A percentile compares a stretch with the other conserved stretches of the same genome.
These are phyloP conservation scores for Biston stratarius DNA, from an alignment of 2,888 invertebrate species.

Conservation along the genomic window DNA sequence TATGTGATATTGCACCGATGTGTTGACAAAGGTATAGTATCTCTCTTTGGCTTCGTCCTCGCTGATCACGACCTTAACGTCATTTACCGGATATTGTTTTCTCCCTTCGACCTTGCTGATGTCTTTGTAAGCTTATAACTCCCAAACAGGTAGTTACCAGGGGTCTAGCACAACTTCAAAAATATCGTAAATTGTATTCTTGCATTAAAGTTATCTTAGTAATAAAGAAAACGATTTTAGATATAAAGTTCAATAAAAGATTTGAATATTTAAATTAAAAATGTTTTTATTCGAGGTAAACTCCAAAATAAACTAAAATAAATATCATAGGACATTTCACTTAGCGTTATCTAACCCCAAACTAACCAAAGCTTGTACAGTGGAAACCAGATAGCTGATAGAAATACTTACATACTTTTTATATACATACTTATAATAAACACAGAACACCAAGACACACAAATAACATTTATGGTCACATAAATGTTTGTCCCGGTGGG, in stretches of 20 bases:
- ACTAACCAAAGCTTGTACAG: no score
- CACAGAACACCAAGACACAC: no score
- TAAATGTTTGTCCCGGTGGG: no score
- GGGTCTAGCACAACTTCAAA: neutral
- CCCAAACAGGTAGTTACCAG: slow-evolving; percentile 17
- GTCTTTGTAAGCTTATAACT: slow-evolving; percentile 22
- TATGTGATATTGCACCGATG: slow-evolving; percentile 16
- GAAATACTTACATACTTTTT: no score
- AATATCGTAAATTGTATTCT: neutral
- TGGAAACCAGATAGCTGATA: no score
- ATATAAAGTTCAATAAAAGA: neutral
- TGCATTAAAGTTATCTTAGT: neutral
- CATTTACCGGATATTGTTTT: slow-evolving; percentile 34
- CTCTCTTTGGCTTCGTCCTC: neutral
- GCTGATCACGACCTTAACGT: slow-evolving; percentile 21
- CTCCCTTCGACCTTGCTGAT: slow-evolving; percentile 31
- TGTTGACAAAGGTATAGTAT: neutral
- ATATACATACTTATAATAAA: no score
- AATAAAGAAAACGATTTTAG: neutral
- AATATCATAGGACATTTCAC: neutral
- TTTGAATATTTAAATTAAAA: no score
- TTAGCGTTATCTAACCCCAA: no score
- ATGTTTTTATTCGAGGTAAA: no score
- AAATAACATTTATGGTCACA: no score
- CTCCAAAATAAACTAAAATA: neutral